Evolutionary conservation across 2,113 vertebrate species (phyloP), one percentile per base, ranked within the genome.

Genomic region (Psophia crepitans): DNA sequence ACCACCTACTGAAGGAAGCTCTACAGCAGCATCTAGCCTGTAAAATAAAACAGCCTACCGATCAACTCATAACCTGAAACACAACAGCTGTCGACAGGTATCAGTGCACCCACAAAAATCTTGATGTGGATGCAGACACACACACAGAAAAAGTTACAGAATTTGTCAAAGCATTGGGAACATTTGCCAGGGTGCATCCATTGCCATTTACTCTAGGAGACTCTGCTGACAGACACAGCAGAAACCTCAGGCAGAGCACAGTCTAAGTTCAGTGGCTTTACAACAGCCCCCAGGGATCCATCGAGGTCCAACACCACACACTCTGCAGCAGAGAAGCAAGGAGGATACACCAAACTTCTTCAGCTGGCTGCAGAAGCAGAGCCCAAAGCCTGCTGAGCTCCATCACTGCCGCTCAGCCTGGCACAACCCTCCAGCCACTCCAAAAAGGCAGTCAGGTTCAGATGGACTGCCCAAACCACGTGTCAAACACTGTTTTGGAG

Each of bases 281-380:
- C 12, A 70, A 46, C 30, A 70, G 22, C 51, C 6, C 15, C 30
- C 5, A 3, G 32, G 39, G 13, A 27, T 15, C 21, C 26, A 46
- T 5, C 0, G 1, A 39, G 22, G 13, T 64, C 35, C 26, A 75
- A 28, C 35, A 49, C 6, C 41, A 44, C 23, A 33, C 1, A 4
- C 14, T 32, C 33, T 7, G 8, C 28, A 75, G 35, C 19, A 12
- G 11, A 23, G 20, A 79, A 46, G 22, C 1, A 17, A 71, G 8
- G 4, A 35, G 32, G 13, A 2, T 12, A 20, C 0, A 1, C 6
- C 54, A 5, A 69, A n/a, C 20, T 17, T 22, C 44, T 14, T 54
- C n/a, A 54, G 12, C 28, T 2, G 5, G 53, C 33, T 8, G 8
- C 20, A 76, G 32, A 81, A 51, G 8, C 11, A 56, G 70, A 71